Evolutionary conservation across 2,888 invertebrate species (phyloP).

Genomic region (Tillus elongatus): DNA sequence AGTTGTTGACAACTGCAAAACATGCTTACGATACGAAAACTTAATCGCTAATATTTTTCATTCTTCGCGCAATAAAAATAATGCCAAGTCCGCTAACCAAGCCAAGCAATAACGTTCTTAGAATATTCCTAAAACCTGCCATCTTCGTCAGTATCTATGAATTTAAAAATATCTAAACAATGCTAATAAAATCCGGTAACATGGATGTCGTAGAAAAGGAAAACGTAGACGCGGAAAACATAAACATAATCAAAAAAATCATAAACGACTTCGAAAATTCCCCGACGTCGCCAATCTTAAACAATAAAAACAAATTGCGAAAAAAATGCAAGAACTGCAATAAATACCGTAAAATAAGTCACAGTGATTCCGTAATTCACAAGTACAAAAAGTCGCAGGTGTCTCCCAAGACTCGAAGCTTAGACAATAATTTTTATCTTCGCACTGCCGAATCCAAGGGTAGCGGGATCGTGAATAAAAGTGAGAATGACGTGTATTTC

Average conservation of each 20-base stretch:
- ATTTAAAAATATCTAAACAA: too few relatives aligned
- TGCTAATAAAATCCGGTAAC: conserved; percentile 24
- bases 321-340: conserved; percentile 20
- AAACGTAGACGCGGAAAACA: conserved; percentile 29
- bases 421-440: conserved; percentile 22
- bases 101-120: too few relatives aligned
- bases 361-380: conserved; percentile 30
- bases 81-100: too few relatives aligned
- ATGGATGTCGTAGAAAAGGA: conserved; percentile 20
- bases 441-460: conserved; percentile 19
- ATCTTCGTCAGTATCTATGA: too few relatives aligned
- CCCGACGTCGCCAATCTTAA: neutral
- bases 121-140: too few relatives aligned
- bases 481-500: conserved; percentile 32
- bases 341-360: conserved; percentile 25
- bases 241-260: conserved; percentile 37
- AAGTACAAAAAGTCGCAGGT: conserved; percentile 29
- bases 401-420: conserved; percentile 28
- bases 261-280: conserved; percentile 35
- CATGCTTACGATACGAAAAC: too few relatives aligned
- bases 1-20: too few relatives aligned
- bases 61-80: too few relatives aligned
- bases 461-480: conserved; percentile 26
- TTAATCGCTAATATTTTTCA: too few relatives aligned
- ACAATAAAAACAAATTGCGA: conserved; percentile 6